Evolutionary conservation across 1,140 invertebrate species (phyloP).

Genomic region (Sitophilus oryzae): DNA sequence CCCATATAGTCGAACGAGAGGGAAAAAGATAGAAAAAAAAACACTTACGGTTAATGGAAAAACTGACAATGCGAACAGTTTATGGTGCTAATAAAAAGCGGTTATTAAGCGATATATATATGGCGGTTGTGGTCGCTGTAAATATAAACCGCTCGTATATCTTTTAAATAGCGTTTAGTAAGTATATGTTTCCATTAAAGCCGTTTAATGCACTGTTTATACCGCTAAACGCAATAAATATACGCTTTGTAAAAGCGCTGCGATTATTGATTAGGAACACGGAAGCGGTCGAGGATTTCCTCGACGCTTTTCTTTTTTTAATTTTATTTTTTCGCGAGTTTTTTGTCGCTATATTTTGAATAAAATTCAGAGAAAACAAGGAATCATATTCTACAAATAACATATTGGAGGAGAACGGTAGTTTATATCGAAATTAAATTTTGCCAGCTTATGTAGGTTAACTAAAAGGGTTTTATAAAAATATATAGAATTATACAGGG

Average conservation of each 20-base stretch:
- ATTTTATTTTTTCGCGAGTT: no score
- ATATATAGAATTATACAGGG: no score
- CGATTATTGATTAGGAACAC: background rate
- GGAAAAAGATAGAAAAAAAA: background rate
- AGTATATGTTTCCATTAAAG: constrained; percentile 8
- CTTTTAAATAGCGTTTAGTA: constrained; percentile 13
- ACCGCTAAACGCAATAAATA: constrained; percentile 3
- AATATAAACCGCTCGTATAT: constrained; percentile 4
- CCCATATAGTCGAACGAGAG: background rate
- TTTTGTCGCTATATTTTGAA: no score
- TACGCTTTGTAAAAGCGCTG: constrained; percentile 1
- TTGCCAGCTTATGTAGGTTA: no score
- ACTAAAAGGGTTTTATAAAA: no score
- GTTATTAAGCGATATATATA: constrained; percentile 6
- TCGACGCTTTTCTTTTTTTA: no score
- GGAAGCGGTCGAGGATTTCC: no score
- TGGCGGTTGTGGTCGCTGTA: background rate
- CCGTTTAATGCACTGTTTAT: constrained; percentile 7
- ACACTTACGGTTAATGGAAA: background rate
- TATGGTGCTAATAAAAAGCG: constrained; percentile 1
- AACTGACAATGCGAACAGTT: constrained; percentile 3
- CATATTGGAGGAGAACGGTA: no score
- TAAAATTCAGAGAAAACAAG: no score
- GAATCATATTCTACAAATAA: no score
- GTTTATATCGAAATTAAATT: no score